Evolutionary conservation across 2,888 invertebrate species (phyloP).

Genomic region (Patella pellucida): DNA sequence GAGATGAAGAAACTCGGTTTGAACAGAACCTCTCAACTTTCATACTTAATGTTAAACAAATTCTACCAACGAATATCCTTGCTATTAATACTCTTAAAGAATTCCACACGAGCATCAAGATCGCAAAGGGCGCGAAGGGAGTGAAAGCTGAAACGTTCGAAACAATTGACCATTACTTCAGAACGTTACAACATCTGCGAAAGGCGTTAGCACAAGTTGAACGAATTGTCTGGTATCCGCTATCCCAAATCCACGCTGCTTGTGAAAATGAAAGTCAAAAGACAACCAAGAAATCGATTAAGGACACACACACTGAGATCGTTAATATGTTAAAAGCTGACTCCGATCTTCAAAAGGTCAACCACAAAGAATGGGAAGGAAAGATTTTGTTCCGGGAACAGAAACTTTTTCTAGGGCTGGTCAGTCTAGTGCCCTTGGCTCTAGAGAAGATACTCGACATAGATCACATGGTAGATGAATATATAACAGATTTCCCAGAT

Average conservation of each 20-base stretch:
- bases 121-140: conserved; percentile 42
- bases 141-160: conserved; percentile 33
- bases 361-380: conserved; percentile 47
- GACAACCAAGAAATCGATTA: conserved; percentile 47
- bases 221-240: conserved; percentile 44
- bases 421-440: conserved; percentile 54
- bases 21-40: conserved; percentile 54
- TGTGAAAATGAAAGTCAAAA: conserved; percentile 57
- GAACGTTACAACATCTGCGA: conserved; percentile 38
- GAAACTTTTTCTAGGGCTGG: conserved; percentile 53
- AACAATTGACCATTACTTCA: conserved; percentile 42
- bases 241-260: conserved; percentile 50
- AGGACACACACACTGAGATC: conserved; percentile 41
- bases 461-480: conserved; percentile 58
- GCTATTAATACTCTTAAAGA: conserved; percentile 46
- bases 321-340: conserved; percentile 41
- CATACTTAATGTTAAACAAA: conserved; percentile 46
- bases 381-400: conserved; percentile 52
- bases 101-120: conserved; percentile 44
- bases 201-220: conserved; percentile 41
- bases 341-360: conserved; percentile 39
- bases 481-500: conserved; percentile 47
- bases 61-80: conserved; percentile 42
- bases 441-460: conserved; percentile 52
- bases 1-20: conserved; percentile 52